Evolutionary conservation across 2,888 invertebrate species (phyloP).

Genomic region (Macrosiphum euphorbiae): DNA sequence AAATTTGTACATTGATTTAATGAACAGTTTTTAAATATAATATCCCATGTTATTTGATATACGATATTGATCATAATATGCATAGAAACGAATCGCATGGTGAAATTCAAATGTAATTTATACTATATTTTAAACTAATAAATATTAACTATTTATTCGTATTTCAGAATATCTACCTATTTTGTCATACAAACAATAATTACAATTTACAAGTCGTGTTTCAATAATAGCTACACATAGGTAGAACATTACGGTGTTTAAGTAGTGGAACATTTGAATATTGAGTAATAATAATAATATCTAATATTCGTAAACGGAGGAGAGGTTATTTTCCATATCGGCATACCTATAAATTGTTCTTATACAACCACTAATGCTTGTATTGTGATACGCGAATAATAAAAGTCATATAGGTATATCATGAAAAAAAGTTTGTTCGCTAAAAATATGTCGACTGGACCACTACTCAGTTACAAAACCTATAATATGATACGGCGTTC

Average conservation of each 20-base stretch:
- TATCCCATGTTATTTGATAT: background rate
- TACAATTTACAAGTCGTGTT: background rate
- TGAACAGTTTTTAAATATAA: background rate
- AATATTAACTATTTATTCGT: background rate
- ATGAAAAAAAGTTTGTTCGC: background rate
- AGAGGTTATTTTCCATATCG: background rate
- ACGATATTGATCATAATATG: background rate
- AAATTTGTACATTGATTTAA: background rate
- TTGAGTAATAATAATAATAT: slow-evolving; percentile 18
- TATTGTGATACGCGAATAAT: background rate
- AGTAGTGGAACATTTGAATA: slow-evolving; percentile 7
- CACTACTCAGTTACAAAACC: background rate
- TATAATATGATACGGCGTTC: background rate
- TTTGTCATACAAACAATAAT: background rate
- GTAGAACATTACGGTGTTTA: background rate
- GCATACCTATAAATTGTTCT: background rate
- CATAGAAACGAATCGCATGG: background rate
- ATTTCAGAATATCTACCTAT: background rate
- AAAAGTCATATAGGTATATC: background rate
- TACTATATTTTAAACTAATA: background rate
- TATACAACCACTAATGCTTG: background rate
- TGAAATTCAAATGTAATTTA: background rate
- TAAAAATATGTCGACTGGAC: background rate
- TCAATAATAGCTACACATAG: background rate
- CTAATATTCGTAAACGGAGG: background rate